phyloP scores from a whole-genome alignment of 1,140 invertebrate genomes.

The Solenopsis fugax region DNA sequence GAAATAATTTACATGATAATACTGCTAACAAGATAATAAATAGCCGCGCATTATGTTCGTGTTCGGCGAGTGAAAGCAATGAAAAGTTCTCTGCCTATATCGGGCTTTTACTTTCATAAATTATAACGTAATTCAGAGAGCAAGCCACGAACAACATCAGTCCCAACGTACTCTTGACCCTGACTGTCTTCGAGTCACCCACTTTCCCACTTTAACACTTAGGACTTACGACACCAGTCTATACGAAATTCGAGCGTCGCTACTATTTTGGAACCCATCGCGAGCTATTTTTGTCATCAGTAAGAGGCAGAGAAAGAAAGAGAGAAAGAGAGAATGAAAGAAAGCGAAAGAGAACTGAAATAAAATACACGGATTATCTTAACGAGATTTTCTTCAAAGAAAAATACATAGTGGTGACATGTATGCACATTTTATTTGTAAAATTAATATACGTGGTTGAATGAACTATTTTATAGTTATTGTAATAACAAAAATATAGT shows the following conservation, averaged over 20 bases:
- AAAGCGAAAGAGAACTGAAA: neutral
- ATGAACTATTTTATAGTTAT: no score
- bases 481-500: no score
- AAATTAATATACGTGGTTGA: no score
- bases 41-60: neutral
- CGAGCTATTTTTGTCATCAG: slow-evolving; percentile 38
- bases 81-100: neutral
- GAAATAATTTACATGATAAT: neutral
- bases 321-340: neutral
- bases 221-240: slow-evolving; percentile 49
- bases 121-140: slow-evolving; percentile 42
- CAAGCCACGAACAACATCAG: neutral
- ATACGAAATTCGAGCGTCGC: slow-evolving; percentile 47
- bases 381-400: neutral
- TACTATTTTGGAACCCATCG: slow-evolving; percentile 36
- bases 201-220: slow-evolving; percentile 54
- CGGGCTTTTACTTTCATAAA: slow-evolving; percentile 27
- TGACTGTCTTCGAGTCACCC: slow-evolving; percentile 50
- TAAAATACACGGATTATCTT: slow-evolving; percentile 14
- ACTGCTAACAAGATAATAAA: neutral
- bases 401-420: no score
- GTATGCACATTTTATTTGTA: no score
- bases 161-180: slow-evolving; percentile 51
- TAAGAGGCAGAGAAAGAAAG: neutral
- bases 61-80: neutral